These are phyloP conservation scores for Coluber constrictor DNA, from an alignment of 2,797 vertebrate species.

Conservation along the genomic window DNA sequence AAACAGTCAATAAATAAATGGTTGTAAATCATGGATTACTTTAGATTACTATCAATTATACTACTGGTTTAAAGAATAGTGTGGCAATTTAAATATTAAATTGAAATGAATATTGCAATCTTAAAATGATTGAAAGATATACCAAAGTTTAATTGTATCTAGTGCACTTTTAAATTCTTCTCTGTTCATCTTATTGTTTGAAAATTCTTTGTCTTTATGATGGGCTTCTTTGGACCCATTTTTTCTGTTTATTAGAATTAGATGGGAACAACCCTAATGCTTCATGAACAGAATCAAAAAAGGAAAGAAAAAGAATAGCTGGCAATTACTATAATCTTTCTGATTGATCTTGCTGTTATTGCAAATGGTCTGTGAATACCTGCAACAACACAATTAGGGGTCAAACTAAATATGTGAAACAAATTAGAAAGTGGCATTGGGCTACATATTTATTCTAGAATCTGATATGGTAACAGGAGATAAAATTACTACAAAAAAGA, in stretches of 20 bases:
- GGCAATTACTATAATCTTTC: constrained; percentile 1
- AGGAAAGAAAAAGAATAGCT: not conserved
- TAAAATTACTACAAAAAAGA: constrained; percentile 40
- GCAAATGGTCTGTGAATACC: constrained; percentile 50
- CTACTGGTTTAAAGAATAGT: not conserved
- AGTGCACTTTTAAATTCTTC: constrained; percentile 9
- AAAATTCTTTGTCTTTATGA: not conserved
- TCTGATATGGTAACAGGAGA: constrained; percentile 38
- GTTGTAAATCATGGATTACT: not conserved
- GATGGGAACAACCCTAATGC: not conserved
- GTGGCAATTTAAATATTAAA: not conserved
- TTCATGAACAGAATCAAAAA: not conserved
- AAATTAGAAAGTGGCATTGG: constrained; percentile 55
- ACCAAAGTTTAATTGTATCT: not conserved
- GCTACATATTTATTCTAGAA: constrained; percentile 48
- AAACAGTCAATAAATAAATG: too few relatives aligned
- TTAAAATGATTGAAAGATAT: not conserved
- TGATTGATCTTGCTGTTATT: constrained; percentile 5
- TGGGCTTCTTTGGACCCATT: not conserved
- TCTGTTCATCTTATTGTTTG: not conserved
- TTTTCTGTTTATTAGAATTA: not conserved
- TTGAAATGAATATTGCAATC: not conserved
- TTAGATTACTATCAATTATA: not conserved
- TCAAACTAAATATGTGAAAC: constrained; percentile 5
- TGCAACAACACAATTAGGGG: constrained; percentile 62